phyloP scores from a whole-genome alignment of 2,113 vertebrate species.

The Asarcornis scutulata region DNA sequence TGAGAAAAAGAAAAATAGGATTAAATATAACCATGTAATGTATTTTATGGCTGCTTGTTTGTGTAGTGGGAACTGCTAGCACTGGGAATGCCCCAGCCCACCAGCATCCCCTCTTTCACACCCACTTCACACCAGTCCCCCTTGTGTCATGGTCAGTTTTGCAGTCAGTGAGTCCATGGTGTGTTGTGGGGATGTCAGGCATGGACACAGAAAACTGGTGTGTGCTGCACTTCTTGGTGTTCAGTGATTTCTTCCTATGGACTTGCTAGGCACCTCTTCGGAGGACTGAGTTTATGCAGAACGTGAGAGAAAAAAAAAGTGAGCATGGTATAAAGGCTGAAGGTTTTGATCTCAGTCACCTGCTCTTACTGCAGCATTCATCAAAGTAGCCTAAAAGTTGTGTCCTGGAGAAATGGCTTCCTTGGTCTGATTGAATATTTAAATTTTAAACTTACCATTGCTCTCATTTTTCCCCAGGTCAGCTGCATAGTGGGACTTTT shows the following conservation, averaged over 20 bases:
- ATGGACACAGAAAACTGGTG: neutral
- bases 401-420: neutral
- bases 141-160: neutral
- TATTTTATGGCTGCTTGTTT: neutral
- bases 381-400: neutral
- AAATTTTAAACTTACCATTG: neutral
- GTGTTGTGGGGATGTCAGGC: neutral
- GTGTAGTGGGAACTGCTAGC: neutral
- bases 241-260: neutral
- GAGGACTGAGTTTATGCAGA: neutral
- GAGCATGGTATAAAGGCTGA: neutral
- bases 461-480: neutral
- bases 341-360: neutral
- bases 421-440: neutral
- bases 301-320: neutral
- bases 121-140: rapidly evolving
- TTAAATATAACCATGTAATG: neutral
- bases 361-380: neutral
- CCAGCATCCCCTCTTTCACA: neutral
- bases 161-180: neutral
- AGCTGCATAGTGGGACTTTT: neutral
- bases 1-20: neutral
- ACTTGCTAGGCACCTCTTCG: neutral
- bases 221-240: neutral
- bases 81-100: neutral